Conservation (phyloP, 1,140 invertebrate genomes). For the Brevipalpus yothersi region DNA sequence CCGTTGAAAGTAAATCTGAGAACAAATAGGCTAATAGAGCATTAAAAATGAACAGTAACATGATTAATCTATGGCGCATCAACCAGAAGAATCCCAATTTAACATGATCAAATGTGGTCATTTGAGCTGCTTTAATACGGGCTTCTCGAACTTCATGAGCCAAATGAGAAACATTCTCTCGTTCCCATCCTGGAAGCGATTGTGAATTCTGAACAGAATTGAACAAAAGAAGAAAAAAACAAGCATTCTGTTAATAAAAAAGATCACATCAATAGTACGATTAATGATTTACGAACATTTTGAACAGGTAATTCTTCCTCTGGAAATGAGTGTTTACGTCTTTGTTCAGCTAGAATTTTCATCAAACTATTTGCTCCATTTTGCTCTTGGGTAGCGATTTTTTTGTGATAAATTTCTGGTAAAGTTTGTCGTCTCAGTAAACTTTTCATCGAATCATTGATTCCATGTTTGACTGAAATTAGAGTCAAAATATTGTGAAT, state of each 20-base stretch:
- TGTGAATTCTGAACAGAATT: neutral
- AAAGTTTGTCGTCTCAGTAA: neutral
- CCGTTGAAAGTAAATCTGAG: too few relatives aligned
- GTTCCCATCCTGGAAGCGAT: neutral
- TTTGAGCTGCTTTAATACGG: neutral
- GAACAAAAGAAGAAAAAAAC: neutral
- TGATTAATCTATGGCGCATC: neutral
- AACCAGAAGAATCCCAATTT: neutral
- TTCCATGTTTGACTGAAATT: too few relatives aligned
- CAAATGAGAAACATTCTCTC: neutral
- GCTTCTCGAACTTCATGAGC: neutral
- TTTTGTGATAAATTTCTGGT: neutral
- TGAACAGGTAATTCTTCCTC: neutral
- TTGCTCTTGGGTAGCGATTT: neutral
- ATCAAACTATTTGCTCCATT: neutral
- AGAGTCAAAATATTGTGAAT: too few relatives aligned
- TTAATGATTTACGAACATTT: neutral
- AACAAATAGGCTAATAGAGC: too few relatives aligned
- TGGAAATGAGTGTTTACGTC: neutral
- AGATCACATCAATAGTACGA: neutral
- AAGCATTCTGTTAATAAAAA: neutral
- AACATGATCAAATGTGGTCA: too few relatives aligned
- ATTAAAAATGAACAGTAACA: neutral
- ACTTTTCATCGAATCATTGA: too few relatives aligned
- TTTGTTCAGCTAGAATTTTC: neutral